Evolutionary conservation across 2,888 invertebrate species (phyloP).

Genomic region (Drosophila lutescens): DNA sequence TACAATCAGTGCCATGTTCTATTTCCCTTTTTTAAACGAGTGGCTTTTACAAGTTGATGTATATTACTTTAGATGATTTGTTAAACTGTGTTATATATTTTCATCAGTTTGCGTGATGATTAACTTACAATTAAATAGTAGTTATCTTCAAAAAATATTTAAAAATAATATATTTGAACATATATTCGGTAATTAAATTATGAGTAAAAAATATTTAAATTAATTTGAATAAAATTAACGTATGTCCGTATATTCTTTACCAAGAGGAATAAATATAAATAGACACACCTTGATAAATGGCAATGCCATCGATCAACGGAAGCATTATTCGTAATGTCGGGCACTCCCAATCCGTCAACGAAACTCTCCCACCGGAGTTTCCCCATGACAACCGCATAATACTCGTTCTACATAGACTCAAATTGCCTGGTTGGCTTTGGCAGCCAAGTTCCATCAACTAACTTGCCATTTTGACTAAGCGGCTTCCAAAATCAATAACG

Average conservation of each 20-base stretch:
- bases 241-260: no score
- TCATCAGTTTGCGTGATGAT: no score
- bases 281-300: slow-evolving; percentile 21
- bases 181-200: no score
- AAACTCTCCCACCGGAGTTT: slow-evolving; percentile 5
- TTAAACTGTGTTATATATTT: no score
- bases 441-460: not conserved
- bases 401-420: not conserved
- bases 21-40: no score
- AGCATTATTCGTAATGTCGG: slow-evolving; percentile 9
- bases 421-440: not conserved
- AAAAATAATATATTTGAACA: no score
- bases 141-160: not conserved
- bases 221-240: not conserved
- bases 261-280: not conserved
- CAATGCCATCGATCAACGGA: slow-evolving; percentile 16
- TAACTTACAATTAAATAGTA: no score
- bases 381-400: slow-evolving; percentile 7
- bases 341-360: slow-evolving; percentile 11
- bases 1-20: no score
- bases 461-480: slow-evolving; percentile 8
- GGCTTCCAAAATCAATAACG: slow-evolving; percentile 36
- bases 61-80: no score
- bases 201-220: not conserved
- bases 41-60: no score